Evolutionary conservation across 2,888 invertebrate species (phyloP), one percentile per base, ranked within the genome.

Genomic region (Gastracanthus pulcherrimus): DNA sequence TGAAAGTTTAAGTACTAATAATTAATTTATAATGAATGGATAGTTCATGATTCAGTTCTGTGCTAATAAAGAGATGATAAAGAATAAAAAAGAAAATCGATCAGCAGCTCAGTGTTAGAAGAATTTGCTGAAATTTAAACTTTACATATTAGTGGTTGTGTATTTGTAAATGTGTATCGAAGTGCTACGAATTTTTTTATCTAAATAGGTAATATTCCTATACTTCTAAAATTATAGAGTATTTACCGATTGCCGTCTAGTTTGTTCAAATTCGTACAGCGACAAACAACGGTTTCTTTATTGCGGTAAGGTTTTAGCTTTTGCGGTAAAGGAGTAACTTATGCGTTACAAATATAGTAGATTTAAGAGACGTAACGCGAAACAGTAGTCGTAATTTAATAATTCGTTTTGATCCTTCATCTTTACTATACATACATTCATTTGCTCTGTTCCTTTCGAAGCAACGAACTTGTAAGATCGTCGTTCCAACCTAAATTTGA

Each of bases 171-270:
- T 66, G 74, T 71, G 76, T 80, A 80, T 82, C 76, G 80, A 80
- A 77, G 81, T 82, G 80, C 79, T 82, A 75, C 72, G 74, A 80
- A 80, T 79, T 78, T 51, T 76, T 80, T 79, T 81, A 72, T 81
- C 79, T 81, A 78, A 79, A 83, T 81, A 76, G 67, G 66, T 83
- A 72, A 62, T 70, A 69, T 62, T 76, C 38, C 83, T 83, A 83
- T 48, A 64, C 16, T 81, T 81, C 83, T 83, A 83, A 83, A 80
- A 83, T 82, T 82, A 83, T 72, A 81, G 75, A 66, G 31, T 81
- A 81, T 64, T 76, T 55, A 48, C 45, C 58, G 45, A 23, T 23
- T 75, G 60, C 69, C 36, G 69, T 48, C 62, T 75, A 76, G 48
- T 72, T 77, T 70, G 3, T 67, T 78, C 38, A 71, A 67, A 81